These are phyloP conservation scores for Polypedilum pembai DNA, from an alignment of 1,140 invertebrate species.

Conservation along the genomic window DNA sequence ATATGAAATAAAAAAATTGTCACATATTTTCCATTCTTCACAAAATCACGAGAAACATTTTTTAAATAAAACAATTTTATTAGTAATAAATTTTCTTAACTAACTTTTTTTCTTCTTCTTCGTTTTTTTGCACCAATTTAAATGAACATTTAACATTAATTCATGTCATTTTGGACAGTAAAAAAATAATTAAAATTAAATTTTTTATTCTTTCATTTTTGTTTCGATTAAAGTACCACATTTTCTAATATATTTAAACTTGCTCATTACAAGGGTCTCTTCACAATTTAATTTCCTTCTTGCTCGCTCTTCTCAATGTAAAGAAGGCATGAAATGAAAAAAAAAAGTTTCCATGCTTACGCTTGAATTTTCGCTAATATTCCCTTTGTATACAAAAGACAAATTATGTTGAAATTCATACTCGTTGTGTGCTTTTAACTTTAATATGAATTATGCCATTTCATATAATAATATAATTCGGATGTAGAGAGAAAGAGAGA, in stretches of 20 bases:
- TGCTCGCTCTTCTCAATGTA: background rate
- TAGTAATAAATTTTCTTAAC: background rate
- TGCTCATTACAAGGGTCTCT: no score
- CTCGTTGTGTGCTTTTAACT: no score
- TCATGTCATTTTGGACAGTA: constrained; percentile 9
- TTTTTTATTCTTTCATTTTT: background rate
- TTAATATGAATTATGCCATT: no score
- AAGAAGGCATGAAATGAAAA: background rate
- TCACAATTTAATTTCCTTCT: background rate
- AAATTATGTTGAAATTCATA: no score
- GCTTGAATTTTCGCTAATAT: no score
- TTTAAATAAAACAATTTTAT: background rate
- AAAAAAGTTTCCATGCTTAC: background rate
- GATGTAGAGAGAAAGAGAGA: background rate
- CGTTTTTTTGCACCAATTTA: background rate
- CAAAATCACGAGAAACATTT: no score
- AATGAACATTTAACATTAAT: constrained; percentile 7
- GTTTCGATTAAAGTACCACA: no score
- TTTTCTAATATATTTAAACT: no score
- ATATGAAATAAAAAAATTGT: no score
- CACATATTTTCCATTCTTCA: no score
- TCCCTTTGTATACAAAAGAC: no score
- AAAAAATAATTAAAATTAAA: constrained; percentile 10
- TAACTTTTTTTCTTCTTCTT: background rate
- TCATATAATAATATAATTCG: no score